A percentile compares a stretch with the other conserved stretches of the same genome.
These are phyloP conservation scores for Cottus gobio DNA, from an alignment of 2,113 vertebrate genomes.

Conservation along the genomic window DNA sequence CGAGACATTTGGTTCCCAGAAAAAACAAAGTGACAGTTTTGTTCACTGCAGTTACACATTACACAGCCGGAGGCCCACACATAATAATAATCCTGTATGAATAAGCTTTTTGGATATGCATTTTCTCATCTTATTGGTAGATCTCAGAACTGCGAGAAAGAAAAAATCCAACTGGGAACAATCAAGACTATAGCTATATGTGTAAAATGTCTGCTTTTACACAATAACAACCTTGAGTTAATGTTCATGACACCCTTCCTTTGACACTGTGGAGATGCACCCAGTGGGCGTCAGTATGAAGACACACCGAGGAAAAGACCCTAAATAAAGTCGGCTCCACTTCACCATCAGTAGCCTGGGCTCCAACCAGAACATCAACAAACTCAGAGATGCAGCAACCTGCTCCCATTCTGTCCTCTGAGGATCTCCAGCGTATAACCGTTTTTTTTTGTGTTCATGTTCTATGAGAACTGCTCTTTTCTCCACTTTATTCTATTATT, in stretches of 20 bases:
- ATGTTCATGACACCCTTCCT: not conserved
- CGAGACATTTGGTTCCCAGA: not conserved
- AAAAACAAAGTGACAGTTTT: not conserved
- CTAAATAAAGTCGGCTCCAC: conserved; percentile 24
- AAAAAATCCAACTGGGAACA: not conserved
- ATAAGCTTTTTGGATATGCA: not conserved
- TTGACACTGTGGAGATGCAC: conserved; percentile 65
- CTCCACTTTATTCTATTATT: conserved; percentile 51
- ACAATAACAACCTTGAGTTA: not conserved
- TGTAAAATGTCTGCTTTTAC: conserved; percentile 16
- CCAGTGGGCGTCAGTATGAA: not conserved
- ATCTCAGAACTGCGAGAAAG: not conserved
- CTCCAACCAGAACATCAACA: conserved; percentile 45
- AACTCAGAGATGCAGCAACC: conserved; percentile 45
- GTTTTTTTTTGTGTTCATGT: not conserved
- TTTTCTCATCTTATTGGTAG: not conserved
- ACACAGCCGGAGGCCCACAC: not conserved
- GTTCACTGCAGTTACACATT: conserved; percentile 14
- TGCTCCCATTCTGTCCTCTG: conserved; percentile 29
- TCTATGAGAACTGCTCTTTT: conserved; percentile 36
- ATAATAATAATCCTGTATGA: not conserved
- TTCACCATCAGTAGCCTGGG: conserved; percentile 43
- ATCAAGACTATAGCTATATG: not conserved
- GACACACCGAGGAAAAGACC: conserved; percentile 27
- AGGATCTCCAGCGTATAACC: conserved; percentile 15